Evolutionary conservation across 1,140 invertebrate genomes (phyloP).

Genomic region (Platorchestia sp.): DNA sequence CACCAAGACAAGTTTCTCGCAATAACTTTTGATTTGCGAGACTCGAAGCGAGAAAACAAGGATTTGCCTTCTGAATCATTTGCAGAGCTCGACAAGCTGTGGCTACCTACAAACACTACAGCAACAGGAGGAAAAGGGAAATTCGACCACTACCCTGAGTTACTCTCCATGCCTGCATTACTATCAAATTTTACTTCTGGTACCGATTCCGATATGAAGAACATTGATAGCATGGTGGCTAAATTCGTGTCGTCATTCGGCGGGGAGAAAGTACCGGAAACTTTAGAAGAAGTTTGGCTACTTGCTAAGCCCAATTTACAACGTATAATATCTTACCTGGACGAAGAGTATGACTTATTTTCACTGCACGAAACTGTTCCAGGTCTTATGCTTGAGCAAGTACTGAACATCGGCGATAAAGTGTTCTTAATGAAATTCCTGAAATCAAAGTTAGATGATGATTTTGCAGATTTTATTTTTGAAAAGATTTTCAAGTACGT

Average conservation of each 20-base stretch:
- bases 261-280: neutral
- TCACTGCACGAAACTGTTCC: neutral
- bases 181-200: neutral
- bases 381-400: neutral
- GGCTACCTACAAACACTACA: neutral
- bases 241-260: neutral
- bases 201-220: neutral
- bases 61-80: neutral
- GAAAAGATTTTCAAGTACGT: neutral
- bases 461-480: slow-evolving; percentile 10
- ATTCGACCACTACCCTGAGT: neutral
- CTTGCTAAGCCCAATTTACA: neutral
- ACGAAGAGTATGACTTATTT: neutral
- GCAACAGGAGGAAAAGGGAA: neutral
- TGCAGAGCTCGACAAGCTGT: neutral
- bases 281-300: neutral
- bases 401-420: slow-evolving; percentile 20
- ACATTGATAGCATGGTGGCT: neutral
- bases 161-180: neutral
- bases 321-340: slow-evolving; percentile 1
- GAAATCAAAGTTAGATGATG: slow-evolving; percentile 23
- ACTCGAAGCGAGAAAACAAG: neutral
- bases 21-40: neutral
- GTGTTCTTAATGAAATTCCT: slow-evolving; percentile 24
- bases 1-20: neutral